Percentiles rank a stretch among this genome's conserved stretches.
Evolutionary conservation across 1,140 invertebrate genomes (phyloP).

Genomic region (Philotrypesis tridentata): DNA sequence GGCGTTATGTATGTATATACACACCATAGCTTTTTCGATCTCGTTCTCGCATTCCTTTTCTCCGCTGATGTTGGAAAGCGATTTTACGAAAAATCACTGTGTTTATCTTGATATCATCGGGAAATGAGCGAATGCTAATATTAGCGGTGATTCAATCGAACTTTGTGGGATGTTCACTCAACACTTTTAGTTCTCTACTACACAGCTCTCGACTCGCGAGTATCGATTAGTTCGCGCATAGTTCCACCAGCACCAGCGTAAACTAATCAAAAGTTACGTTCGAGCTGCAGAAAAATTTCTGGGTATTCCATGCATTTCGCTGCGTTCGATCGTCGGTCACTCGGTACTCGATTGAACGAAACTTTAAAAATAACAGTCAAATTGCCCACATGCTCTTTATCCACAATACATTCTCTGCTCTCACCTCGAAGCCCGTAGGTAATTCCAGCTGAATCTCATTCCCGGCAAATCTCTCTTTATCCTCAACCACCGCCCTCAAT

Average conservation of each 20-base stretch:
- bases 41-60: too few species aligned
- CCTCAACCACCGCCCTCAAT: not conserved
- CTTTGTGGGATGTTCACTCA: not conserved
- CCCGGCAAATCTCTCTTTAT: not conserved
- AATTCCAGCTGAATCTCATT: not conserved
- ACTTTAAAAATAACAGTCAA: not conserved
- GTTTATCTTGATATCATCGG: not conserved
- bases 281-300: too few species aligned
- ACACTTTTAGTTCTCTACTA: not conserved
- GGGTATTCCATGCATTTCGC: too few species aligned
- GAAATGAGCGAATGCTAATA: too few species aligned
- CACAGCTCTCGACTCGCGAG: not conserved
- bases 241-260: not conserved
- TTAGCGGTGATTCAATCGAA: not conserved
- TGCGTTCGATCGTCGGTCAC: not conserved
- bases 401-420: not conserved
- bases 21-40: too few species aligned
- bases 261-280: not conserved
- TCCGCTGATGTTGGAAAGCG: too few species aligned
- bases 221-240: not conserved
- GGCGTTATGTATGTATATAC: too few species aligned
- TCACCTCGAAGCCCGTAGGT: not conserved
- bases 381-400: too few species aligned
- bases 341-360: not conserved
- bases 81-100: too few species aligned